These are phyloP conservation scores for Pycnonotus jocosus DNA, from an alignment of 2,113 vertebrate genomes.

Conservation along the genomic window DNA sequence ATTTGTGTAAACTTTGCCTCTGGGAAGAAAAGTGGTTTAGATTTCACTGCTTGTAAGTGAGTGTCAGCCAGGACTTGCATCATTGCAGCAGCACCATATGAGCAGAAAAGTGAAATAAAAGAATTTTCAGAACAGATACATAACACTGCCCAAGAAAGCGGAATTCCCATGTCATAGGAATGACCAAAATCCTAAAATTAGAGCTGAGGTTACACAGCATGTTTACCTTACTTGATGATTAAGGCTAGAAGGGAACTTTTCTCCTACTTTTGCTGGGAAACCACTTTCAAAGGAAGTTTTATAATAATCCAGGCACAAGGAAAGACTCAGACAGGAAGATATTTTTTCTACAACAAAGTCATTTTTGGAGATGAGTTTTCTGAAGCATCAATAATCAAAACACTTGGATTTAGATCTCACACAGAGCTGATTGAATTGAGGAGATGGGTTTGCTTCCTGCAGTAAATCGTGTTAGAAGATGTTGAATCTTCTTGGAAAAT, in stretches of 20 bases:
- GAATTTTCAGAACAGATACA: fast-evolving
- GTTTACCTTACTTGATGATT: neutral
- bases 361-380: neutral
- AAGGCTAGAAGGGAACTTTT: neutral
- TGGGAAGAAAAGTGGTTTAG: neutral
- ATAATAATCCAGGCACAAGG: neutral
- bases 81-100: neutral
- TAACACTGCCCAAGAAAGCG: neutral
- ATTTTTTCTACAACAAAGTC: neutral
- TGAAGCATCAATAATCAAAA: neutral
- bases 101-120: neutral
- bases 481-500: neutral
- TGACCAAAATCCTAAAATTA: neutral
- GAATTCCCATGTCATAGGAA: neutral
- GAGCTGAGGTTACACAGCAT: neutral
- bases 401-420: neutral
- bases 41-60: neutral
- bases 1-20: neutral
- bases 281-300: neutral
- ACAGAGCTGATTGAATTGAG: neutral
- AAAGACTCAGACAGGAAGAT: neutral
- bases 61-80: neutral
- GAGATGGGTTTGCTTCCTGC: neutral
- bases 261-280: neutral
- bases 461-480: neutral